Percentiles rank a stretch among this genome's conserved stretches.
Conservation (phyloP, 1,140 invertebrate species). For the Lordiphosa clarofinis region DNA sequence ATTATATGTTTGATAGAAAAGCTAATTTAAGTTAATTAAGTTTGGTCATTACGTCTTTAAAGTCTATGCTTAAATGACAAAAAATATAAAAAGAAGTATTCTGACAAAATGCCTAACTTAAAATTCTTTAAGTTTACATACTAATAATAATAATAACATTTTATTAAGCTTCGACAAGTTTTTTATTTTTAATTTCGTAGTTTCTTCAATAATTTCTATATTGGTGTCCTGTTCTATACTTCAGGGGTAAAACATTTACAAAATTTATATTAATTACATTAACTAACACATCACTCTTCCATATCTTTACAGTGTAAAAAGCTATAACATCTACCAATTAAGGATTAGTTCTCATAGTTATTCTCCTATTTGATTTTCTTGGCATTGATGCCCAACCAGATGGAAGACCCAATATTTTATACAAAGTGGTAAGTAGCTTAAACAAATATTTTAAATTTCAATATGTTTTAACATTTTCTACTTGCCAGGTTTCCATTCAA, state of each 20-base stretch:
- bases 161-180: too few species aligned
- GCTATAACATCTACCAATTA: constrained; percentile 67
- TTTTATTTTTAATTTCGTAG: not conserved
- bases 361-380: constrained; percentile 55
- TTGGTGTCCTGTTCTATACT: not conserved
- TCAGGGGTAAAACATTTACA: not conserved
- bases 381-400: constrained; percentile 48
- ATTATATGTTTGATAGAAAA: too few species aligned
- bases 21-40: too few species aligned
- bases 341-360: constrained; percentile 74
- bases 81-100: too few species aligned
- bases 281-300: constrained; percentile 6
- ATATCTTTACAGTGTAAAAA: constrained; percentile 69
- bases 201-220: too few species aligned
- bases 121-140: too few species aligned
- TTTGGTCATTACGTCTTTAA: too few species aligned
- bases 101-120: too few species aligned
- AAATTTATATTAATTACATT: constrained; percentile 1
- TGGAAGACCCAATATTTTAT: constrained; percentile 68
- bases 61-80: too few species aligned
- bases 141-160: too few species aligned
- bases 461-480: not conserved
- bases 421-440: constrained; percentile 54
- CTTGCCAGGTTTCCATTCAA: constrained; percentile 57
- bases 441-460: not conserved